Percentiles rank a stretch among this genome's conserved stretches.
Conservation (phyloP, 2,888 invertebrate genomes). For the Kuschelorhynchus macadamiae region DNA sequence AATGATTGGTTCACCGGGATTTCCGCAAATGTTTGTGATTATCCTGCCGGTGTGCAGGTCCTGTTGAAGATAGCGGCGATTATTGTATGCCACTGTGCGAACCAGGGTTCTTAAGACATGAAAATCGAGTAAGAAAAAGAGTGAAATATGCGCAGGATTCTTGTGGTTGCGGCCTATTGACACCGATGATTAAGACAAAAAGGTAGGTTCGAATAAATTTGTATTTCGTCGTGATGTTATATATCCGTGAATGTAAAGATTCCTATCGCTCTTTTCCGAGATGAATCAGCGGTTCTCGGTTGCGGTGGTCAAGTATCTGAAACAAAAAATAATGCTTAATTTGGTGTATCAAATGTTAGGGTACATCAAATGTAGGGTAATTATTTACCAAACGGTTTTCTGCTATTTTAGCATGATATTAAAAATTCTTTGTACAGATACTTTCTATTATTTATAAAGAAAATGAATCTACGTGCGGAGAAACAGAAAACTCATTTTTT, state of each 20-base stretch:
- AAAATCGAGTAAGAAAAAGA: conserved; percentile 18
- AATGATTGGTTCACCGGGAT: conserved; percentile 37
- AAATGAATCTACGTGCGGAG: too few relatives aligned
- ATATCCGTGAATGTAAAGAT: conserved; percentile 16
- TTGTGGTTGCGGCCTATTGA: conserved; percentile 12
- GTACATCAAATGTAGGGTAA: too few relatives aligned
- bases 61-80: conserved; percentile 22
- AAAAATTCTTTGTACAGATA: too few relatives aligned
- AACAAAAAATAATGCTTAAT: too few relatives aligned
- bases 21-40: conserved; percentile 21
- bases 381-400: too few relatives aligned
- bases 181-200: conserved; percentile 22
- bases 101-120: conserved; percentile 11
- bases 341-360: too few relatives aligned
- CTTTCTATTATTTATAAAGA: too few relatives aligned
- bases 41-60: conserved; percentile 14
- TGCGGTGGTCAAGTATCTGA: too few relatives aligned
- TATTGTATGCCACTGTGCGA: conserved; percentile 26
- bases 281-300: conserved; percentile 3
- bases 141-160: conserved; percentile 19
- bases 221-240: conserved; percentile 1
- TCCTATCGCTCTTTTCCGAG: conserved; percentile 3
- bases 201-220: too few relatives aligned
- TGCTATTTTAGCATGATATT: too few relatives aligned
- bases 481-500: too few relatives aligned